phyloP scores from a whole-genome alignment of 2,113 vertebrate genomes.

The Promerops cafer region DNA sequence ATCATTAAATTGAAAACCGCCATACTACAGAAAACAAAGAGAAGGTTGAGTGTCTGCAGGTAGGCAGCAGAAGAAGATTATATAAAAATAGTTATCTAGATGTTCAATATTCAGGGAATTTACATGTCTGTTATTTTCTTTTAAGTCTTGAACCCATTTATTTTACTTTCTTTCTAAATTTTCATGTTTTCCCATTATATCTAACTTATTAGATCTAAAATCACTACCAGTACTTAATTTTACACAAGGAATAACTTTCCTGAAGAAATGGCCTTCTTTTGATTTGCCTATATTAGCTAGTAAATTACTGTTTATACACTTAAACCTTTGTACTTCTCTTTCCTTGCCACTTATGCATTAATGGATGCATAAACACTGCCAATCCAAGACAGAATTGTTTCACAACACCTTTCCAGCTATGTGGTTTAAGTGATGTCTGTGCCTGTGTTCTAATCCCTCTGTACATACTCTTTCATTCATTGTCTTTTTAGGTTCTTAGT shows the following conservation, averaged over 20 bases:
- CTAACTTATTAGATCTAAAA: not conserved
- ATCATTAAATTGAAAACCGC: not conserved
- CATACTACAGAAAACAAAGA: not conserved
- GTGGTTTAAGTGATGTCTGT: not conserved
- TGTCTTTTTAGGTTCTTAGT: not conserved
- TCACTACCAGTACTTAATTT: not conserved
- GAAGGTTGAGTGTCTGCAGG: not conserved
- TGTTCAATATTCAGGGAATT: not conserved
- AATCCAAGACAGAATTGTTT: not conserved
- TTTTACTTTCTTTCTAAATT: not conserved
- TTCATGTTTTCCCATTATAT: not conserved
- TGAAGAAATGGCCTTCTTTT: not conserved
- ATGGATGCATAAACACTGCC: not conserved
- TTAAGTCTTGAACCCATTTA: not conserved
- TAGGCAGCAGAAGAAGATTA: not conserved
- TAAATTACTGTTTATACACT: not conserved
- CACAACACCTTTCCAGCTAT: not conserved
- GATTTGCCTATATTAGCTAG: not conserved
- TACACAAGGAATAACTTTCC: not conserved
- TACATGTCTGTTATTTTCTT: not conserved
- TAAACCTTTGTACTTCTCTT: not conserved
- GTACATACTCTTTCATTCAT: not conserved
- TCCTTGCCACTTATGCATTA: not conserved
- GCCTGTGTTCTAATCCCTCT: not conserved
- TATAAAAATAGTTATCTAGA: not conserved